These are phyloP conservation scores for Monomorium pharaonis DNA, from an alignment of 1,140 invertebrate species.

Conservation along the genomic window DNA sequence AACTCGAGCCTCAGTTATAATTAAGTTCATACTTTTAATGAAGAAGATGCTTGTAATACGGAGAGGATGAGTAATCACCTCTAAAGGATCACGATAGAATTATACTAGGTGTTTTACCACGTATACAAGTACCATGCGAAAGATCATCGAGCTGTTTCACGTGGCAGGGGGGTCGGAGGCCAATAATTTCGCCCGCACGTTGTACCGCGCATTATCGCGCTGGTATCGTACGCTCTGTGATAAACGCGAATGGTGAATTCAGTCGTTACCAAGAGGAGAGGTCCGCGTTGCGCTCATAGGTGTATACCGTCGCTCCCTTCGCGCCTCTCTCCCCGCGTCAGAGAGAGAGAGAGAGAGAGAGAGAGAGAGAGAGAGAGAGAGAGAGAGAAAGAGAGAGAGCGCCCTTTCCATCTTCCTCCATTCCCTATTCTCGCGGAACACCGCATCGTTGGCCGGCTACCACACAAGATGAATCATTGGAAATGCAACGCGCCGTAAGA, in stretches of 20 bases:
- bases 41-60: slow-evolving; percentile 3
- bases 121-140: slow-evolving; percentile 43
- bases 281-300: slow-evolving; percentile 2
- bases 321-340: neutral
- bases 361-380: no score
- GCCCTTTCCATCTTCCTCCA: slow-evolving; percentile 26
- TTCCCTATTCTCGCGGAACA: slow-evolving; percentile 33
- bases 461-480: slow-evolving; percentile 78
- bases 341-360: neutral
- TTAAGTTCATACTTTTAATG: slow-evolving; percentile 33
- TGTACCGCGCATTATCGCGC: slow-evolving; percentile 70
- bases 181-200: slow-evolving; percentile 64
- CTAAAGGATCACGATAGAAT: slow-evolving; percentile 60
- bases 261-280: slow-evolving; percentile 70
- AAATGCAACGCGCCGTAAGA: slow-evolving; percentile 70
- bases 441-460: slow-evolving; percentile 61
- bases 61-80: slow-evolving; percentile 45
- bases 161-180: slow-evolving; percentile 53
- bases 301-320: slow-evolving; percentile 41
- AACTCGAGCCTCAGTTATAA: slow-evolving; percentile 31
- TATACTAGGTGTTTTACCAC: slow-evolving; percentile 48
- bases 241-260: slow-evolving; percentile 75
- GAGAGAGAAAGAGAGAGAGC: neutral
- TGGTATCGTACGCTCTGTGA: slow-evolving; percentile 69
- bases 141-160: slow-evolving; percentile 61